A percentile compares a stretch with the other conserved stretches of the same genome.
Evolutionary conservation across 2,888 invertebrate species (phyloP).

Genomic region (Trichopoda pennipes): DNA sequence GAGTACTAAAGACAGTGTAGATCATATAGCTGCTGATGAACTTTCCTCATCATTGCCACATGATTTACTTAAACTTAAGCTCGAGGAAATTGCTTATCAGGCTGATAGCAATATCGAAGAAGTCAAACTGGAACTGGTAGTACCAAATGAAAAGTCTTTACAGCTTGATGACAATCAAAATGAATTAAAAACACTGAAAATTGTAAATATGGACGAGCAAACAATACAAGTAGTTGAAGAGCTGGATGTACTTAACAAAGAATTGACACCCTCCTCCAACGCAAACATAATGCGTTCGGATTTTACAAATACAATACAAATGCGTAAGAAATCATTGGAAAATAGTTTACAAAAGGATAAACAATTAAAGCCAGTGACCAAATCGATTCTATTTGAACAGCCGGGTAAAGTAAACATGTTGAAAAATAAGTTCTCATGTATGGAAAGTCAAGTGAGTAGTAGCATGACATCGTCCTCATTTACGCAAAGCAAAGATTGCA

Average conservation of each 20-base stretch:
- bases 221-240: constrained; percentile 45
- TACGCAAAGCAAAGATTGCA: constrained; percentile 69
- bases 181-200: constrained; percentile 46
- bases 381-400: constrained; percentile 74
- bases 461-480: constrained; percentile 53
- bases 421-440: constrained; percentile 77
- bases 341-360: constrained; percentile 78
- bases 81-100: constrained; percentile 79
- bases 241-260: constrained; percentile 58
- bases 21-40: constrained; percentile 61
- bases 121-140: constrained; percentile 48
- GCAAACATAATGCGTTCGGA: constrained; percentile 80
- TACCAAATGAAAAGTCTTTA: constrained; percentile 25
- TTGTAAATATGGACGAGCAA: constrained; percentile 29
- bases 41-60: constrained; percentile 75
- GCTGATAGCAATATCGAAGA: constrained; percentile 63
- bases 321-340: constrained; percentile 81
- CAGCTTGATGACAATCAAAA: constrained; percentile 61
- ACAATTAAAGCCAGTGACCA: constrained; percentile 71
- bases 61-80: constrained; percentile 76
- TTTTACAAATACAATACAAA: constrained; percentile 80
- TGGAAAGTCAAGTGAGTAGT: constrained; percentile 55
- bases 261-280: constrained; percentile 58
- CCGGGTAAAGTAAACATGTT: constrained; percentile 79
- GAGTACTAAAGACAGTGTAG: constrained; percentile 55